Conservation (phyloP, 2,113 vertebrate genomes). For the Anarhynchus alexandrinus region DNA sequence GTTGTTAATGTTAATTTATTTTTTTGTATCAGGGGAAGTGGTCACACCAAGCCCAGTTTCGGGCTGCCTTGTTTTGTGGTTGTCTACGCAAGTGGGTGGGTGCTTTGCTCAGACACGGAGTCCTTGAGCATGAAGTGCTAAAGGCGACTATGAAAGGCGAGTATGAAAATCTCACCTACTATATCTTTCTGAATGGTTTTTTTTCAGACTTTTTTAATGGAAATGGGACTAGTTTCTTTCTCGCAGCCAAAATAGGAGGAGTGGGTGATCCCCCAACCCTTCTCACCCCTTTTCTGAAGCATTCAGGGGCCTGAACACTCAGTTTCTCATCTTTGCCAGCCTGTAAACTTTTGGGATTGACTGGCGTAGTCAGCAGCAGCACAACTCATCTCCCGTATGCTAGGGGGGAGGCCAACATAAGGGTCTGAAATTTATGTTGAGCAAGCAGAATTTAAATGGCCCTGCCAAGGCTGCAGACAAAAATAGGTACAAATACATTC, state of each 20-base stretch:
- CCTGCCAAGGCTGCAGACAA: background rate
- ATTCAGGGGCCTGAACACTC: conserved; percentile 10
- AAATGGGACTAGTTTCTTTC: background rate
- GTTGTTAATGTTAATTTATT: background rate
- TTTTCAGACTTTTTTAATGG: background rate
- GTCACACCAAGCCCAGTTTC: rapidly evolving
- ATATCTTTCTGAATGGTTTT: background rate
- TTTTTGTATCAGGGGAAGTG: background rate
- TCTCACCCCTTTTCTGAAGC: background rate
- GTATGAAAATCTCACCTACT: background rate
- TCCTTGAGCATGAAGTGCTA: background rate
- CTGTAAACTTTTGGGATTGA: conserved; percentile 42
- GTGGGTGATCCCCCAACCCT: background rate
- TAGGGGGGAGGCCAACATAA: conserved; percentile 2
- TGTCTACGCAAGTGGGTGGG: background rate
- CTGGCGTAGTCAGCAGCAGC: conserved; percentile 51
- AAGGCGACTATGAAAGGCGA: background rate
- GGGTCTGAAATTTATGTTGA: conserved; percentile 58
- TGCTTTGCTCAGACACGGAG: background rate
- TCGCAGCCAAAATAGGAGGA: background rate
- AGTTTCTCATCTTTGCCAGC: conserved; percentile 22
- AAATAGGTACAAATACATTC: conserved; percentile 61
- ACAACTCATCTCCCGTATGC: conserved; percentile 34
- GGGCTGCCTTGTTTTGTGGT: background rate
- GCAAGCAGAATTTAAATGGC: conserved; percentile 70